Percentiles rank a stretch among this genome's conserved stretches.
Conservation (phyloP, 1,140 invertebrate genomes). For the Drosophila pachea region DNA sequence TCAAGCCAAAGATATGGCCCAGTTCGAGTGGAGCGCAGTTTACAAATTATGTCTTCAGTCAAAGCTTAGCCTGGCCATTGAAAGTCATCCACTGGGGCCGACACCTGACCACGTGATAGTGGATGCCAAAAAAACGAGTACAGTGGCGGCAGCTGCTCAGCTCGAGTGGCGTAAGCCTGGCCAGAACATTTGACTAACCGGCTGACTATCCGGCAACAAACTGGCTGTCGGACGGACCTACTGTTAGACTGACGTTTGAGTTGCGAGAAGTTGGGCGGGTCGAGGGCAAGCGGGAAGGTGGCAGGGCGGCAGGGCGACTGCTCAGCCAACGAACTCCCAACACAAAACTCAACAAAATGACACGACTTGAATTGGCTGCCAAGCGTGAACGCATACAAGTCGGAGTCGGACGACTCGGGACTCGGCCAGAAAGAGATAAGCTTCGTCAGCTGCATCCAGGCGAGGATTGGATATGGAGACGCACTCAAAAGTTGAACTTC, state of each 20-base stretch:
- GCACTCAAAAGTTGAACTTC: constrained; percentile 46
- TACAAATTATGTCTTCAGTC: no score
- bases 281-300: constrained; percentile 28
- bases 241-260: constrained; percentile 66
- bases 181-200: constrained; percentile 44
- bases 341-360: constrained; percentile 74
- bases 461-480: neutral
- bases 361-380: constrained; percentile 76
- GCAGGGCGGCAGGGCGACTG: constrained; percentile 27
- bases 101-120: constrained; percentile 56
- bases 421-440: constrained; percentile 50
- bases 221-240: constrained; percentile 33
- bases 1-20: no score
- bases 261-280: constrained; percentile 38
- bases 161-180: constrained; percentile 40
- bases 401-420: constrained; percentile 51
- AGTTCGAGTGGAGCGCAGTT: no score
- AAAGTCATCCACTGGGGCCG: constrained; percentile 47
- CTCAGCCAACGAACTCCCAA: constrained; percentile 61
- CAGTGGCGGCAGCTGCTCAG: constrained; percentile 8
- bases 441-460: constrained; percentile 35
- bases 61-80: neutral
- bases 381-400: constrained; percentile 73
- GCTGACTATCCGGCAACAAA: neutral
- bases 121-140: neutral